phyloP scores from a whole-genome alignment of 1,140 invertebrate genomes.

The Heliconius hermathena region DNA sequence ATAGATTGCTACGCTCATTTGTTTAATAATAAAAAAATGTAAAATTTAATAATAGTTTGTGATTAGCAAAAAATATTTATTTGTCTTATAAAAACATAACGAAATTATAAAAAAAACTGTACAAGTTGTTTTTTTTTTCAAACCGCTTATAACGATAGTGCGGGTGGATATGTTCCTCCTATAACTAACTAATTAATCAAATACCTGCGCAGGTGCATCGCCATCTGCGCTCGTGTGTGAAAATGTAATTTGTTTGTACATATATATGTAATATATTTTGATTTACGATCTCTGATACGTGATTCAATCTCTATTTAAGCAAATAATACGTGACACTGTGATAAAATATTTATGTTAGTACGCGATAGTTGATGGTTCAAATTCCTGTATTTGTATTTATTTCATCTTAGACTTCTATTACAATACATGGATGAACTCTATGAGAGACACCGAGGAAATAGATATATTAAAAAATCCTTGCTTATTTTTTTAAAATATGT shows the following conservation, averaged over 20 bases:
- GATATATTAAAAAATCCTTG: too few species aligned
- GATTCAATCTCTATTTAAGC: neutral
- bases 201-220: slow-evolving; percentile 38
- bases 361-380: neutral
- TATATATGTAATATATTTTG: neutral
- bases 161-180: slow-evolving; percentile 34
- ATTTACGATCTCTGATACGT: slow-evolving; percentile 2
- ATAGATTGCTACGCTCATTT: too few species aligned
- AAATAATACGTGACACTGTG: neutral
- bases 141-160: slow-evolving; percentile 40
- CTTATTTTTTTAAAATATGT: too few species aligned
- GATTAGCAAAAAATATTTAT: too few species aligned
- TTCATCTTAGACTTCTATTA: too few species aligned
- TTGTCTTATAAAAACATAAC: neutral
- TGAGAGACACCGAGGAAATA: too few species aligned
- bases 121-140: slow-evolving; percentile 15
- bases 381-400: neutral
- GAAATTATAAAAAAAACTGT: neutral
- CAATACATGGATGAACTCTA: too few species aligned
- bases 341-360: neutral
- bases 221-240: neutral
- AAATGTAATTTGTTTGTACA: slow-evolving; percentile 19
- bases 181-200: slow-evolving; percentile 55
- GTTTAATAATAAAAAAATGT: too few species aligned
- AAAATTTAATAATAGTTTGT: too few species aligned